These are phyloP conservation scores for Mesopsocus fuscifrons DNA, from an alignment of 2,888 invertebrate species.

Conservation along the genomic window DNA sequence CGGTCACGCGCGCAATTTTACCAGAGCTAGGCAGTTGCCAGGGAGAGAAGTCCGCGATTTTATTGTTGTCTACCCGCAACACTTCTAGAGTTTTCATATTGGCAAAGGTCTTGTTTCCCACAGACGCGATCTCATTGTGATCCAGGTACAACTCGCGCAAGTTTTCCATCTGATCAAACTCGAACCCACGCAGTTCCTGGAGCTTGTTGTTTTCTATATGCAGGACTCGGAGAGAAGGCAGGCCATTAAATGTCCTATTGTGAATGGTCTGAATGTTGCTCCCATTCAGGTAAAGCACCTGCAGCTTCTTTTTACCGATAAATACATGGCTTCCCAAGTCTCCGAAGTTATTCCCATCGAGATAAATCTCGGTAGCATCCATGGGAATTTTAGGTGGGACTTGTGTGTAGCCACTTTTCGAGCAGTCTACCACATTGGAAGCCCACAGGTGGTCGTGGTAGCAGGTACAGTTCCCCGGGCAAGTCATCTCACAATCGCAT, in stretches of 20 bases:
- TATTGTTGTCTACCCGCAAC: slow-evolving; percentile 56
- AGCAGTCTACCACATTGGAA: slow-evolving; percentile 70
- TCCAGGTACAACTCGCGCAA: slow-evolving; percentile 54
- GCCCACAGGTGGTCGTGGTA: slow-evolving; percentile 75
- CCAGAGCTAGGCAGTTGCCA: slow-evolving; percentile 38
- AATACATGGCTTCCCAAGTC: slow-evolving; percentile 69
- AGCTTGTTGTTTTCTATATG: slow-evolving; percentile 61
- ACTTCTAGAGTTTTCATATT: slow-evolving; percentile 51
- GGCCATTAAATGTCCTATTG: slow-evolving; percentile 68
- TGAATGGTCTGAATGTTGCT: slow-evolving; percentile 56
- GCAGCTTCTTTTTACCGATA: slow-evolving; percentile 65
- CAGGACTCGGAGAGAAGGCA: slow-evolving; percentile 47
- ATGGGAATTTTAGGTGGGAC: slow-evolving; percentile 68
- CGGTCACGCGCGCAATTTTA: slow-evolving; percentile 41
- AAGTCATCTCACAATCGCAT: slow-evolving; percentile 82
- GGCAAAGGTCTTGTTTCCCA: slow-evolving; percentile 58
- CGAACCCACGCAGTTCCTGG: slow-evolving; percentile 49
- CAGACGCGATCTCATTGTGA: slow-evolving; percentile 50
- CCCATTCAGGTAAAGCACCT: slow-evolving; percentile 58
- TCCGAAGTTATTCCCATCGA: slow-evolving; percentile 63
- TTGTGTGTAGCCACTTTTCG: slow-evolving; percentile 48
- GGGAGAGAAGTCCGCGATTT: slow-evolving; percentile 55
- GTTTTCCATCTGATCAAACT: slow-evolving; percentile 55
- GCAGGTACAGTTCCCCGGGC: slow-evolving; percentile 69
- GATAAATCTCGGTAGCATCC: slow-evolving; percentile 74